phyloP scores from a whole-genome alignment of 2,113 vertebrate species.

The Anolis carolinensis region DNA sequence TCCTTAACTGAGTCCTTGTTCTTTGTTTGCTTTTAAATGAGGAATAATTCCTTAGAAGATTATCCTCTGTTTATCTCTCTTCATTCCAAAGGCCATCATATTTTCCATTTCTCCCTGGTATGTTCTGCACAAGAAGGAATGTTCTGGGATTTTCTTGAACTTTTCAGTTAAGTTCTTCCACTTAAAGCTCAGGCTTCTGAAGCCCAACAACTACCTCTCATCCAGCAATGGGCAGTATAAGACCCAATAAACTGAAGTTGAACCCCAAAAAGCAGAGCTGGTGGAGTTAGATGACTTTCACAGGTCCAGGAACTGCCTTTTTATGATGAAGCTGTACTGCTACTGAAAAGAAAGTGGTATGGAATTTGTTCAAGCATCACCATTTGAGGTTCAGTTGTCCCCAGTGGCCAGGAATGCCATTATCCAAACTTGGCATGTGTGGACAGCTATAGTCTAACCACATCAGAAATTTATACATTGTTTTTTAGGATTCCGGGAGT shows the following conservation, averaged over 20 bases:
- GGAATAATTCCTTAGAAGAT: constrained; percentile 61
- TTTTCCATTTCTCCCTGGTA: constrained; percentile 32
- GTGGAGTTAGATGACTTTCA: neutral
- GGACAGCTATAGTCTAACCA: too few species aligned
- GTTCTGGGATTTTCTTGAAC: neutral
- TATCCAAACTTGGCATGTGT: too few species aligned
- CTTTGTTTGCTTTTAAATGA: constrained; percentile 56
- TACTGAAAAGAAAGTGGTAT: neutral
- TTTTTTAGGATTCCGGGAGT: too few species aligned
- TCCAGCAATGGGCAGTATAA: neutral
- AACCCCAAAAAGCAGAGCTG: neutral
- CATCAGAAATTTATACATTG: too few species aligned
- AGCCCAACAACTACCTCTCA: neutral
- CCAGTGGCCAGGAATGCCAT: neutral
- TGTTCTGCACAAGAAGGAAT: fast-evolving
- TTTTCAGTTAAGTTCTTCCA: neutral
- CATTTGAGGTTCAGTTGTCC: neutral
- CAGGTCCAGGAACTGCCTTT: neutral
- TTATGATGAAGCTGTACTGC: neutral
- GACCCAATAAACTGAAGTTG: neutral
- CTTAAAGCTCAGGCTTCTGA: neutral
- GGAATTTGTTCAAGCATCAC: neutral
- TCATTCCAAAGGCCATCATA: constrained; percentile 48
- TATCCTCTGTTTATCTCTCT: constrained; percentile 55
- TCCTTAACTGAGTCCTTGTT: constrained; percentile 52